Evolutionary conservation across 2,888 invertebrate genomes (phyloP).

Genomic region (Papilio protenor): DNA sequence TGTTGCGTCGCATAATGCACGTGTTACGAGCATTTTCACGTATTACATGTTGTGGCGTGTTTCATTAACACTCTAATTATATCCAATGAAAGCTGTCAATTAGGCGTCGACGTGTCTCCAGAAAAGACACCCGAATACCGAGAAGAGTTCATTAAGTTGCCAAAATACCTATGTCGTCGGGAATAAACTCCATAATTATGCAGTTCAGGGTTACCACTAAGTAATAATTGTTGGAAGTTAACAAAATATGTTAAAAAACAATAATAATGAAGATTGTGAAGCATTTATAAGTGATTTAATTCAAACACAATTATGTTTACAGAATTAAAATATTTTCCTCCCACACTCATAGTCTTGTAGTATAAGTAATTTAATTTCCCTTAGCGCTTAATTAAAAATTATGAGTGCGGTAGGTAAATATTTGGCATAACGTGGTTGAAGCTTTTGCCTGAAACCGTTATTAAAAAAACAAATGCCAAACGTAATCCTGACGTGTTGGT

Average conservation of each 20-base stretch:
- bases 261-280: too few species aligned
- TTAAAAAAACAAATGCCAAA: constrained; percentile 47
- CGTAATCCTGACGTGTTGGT: constrained; percentile 44
- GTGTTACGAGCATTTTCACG: background rate
- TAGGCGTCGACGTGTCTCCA: constrained; percentile 25
- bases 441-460: constrained; percentile 28
- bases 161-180: constrained; percentile 18
- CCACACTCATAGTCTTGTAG: background rate
- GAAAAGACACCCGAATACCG: constrained; percentile 21
- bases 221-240: background rate
- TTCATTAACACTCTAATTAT: constrained; percentile 41
- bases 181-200: constrained; percentile 22
- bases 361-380: background rate
- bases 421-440: constrained; percentile 22
- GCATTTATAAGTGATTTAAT: background rate
- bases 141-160: constrained; percentile 22
- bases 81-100: constrained; percentile 40
- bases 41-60: constrained; percentile 9
- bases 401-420: background rate
- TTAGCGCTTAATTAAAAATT: background rate
- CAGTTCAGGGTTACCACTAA: background rate
- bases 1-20: background rate
- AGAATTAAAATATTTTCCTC: too few species aligned
- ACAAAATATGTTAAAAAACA: too few species aligned
- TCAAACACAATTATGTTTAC: background rate